Conservation (phyloP, 2,888 invertebrate genomes). For the Chymomyza caudatula region DNA sequence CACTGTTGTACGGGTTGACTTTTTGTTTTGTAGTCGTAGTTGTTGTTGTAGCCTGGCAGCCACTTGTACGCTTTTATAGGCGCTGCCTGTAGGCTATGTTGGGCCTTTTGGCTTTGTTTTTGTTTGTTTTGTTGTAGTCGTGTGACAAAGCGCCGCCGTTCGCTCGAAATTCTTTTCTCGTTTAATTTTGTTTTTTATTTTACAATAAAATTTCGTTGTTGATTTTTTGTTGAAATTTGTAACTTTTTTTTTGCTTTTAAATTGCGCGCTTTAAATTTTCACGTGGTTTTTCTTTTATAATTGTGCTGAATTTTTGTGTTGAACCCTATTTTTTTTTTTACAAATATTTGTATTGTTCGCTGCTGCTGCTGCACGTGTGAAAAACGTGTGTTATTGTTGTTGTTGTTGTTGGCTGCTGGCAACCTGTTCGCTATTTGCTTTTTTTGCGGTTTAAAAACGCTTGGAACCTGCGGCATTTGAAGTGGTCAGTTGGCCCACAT, state of each 20-base stretch:
- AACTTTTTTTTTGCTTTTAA: constrained; percentile 3
- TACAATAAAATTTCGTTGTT: constrained; percentile 41
- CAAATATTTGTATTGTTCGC: constrained; percentile 20
- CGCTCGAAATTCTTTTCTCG: constrained; percentile 45
- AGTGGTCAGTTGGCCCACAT: not conserved
- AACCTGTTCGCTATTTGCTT: constrained; percentile 55
- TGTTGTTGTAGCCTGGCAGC: constrained; percentile 51
- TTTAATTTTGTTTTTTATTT: constrained; percentile 27
- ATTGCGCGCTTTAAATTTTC: constrained; percentile 34
- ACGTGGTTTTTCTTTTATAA: constrained; percentile 37
- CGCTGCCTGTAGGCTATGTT: constrained; percentile 26
- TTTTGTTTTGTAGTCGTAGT: constrained; percentile 26
- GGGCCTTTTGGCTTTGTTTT: constrained; percentile 37
- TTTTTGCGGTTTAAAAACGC: not conserved
- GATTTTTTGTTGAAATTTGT: constrained; percentile 28
- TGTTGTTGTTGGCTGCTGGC: constrained; percentile 37
- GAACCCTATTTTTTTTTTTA: constrained; percentile 1
- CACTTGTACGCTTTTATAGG: constrained; percentile 67
- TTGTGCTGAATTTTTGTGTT: constrained; percentile 17
- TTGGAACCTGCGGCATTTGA: not conserved
- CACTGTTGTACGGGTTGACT: not conserved
- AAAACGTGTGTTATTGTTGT: constrained; percentile 2
- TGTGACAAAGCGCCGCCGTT: constrained; percentile 58
- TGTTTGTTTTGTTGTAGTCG: constrained; percentile 20
- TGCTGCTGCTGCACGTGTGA: constrained; percentile 3